A percentile compares a stretch with the other conserved stretches of the same genome.
Evolutionary conservation across 2,888 invertebrate species (phyloP).

Genomic region (Stramonita haemastoma): DNA sequence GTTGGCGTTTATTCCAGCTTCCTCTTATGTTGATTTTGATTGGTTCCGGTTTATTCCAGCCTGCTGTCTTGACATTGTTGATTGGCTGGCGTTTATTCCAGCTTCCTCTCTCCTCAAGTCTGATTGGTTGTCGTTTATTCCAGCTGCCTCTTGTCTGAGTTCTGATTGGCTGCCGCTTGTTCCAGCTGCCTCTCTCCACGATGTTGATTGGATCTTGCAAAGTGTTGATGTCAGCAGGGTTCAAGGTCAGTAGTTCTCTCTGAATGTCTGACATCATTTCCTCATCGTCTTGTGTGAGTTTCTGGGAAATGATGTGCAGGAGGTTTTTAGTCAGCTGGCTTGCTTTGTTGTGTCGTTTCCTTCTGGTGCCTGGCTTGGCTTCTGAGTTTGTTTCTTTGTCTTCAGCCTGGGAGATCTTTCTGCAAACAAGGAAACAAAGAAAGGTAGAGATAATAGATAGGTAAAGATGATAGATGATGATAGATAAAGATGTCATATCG

Average conservation of each 20-base stretch:
- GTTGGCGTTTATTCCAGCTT: background rate
- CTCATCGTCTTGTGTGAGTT: background rate
- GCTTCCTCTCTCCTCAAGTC: background rate
- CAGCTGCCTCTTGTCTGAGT: background rate
- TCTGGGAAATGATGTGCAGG: background rate
- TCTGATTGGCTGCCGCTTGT: constrained; percentile 13
- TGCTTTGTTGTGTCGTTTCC: background rate
- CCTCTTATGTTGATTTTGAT: background rate
- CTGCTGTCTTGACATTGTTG: background rate
- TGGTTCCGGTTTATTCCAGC: background rate
- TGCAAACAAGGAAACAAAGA: too few relatives aligned
- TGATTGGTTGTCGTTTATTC: constrained; percentile 15
- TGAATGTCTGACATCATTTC: background rate
- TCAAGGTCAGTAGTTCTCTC: background rate
- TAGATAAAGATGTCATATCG: too few relatives aligned
- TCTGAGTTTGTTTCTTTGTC: too few relatives aligned
- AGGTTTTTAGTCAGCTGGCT: background rate
- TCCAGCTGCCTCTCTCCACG: constrained; percentile 9
- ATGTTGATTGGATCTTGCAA: background rate
- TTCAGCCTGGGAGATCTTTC: too few relatives aligned
- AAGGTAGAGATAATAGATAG: too few relatives aligned
- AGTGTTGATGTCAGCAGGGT: background rate
- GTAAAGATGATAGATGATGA: too few relatives aligned
- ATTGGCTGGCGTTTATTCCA: constrained; percentile 15
- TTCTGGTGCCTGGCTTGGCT: too few relatives aligned